Evolutionary conservation across 2,888 invertebrate genomes (phyloP).

Genomic region (Cheilosia grossa): DNA sequence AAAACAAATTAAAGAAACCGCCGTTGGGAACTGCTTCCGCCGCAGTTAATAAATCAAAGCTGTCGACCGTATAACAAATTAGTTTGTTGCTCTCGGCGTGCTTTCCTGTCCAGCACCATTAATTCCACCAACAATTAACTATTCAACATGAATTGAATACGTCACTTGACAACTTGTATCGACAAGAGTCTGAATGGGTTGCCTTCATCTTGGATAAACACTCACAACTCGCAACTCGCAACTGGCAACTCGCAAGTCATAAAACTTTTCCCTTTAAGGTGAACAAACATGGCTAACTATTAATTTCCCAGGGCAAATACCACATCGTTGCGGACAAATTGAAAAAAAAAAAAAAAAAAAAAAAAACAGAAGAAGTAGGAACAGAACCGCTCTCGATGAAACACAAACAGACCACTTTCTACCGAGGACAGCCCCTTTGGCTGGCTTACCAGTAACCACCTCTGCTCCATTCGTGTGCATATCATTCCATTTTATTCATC

Average conservation of each 20-base stretch:
- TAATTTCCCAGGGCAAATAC: conserved; percentile 31
- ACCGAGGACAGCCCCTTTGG: conserved; percentile 14
- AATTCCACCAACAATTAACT: conserved; percentile 19
- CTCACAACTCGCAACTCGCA: no score
- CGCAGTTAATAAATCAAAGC: conserved; percentile 36
- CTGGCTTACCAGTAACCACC: neutral
- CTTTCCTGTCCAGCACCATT: neutral
- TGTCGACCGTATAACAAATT: conserved; percentile 12
- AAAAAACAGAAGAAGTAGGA: neutral
- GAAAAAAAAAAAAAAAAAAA: conserved; percentile 1
- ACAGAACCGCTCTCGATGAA: neutral
- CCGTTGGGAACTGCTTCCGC: conserved; percentile 14
- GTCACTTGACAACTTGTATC: neutral
- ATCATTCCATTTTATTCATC: conserved; percentile 33
- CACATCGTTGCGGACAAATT: conserved; percentile 7
- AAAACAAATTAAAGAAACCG: conserved; percentile 30
- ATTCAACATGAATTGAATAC: conserved; percentile 32
- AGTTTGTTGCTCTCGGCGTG: conserved; percentile 24
- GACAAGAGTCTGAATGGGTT: neutral
- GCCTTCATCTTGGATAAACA: neutral
- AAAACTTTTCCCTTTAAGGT: neutral
- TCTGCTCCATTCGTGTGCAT: neutral
- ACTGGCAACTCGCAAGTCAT: neutral
- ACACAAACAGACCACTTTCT: conserved; percentile 46
- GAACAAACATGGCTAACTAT: conserved; percentile 8